Percentiles rank a stretch among this genome's conserved stretches.
These are phyloP conservation scores for Dexiosoma caninum DNA, from an alignment of 2,888 invertebrate species.

Conservation along the genomic window DNA sequence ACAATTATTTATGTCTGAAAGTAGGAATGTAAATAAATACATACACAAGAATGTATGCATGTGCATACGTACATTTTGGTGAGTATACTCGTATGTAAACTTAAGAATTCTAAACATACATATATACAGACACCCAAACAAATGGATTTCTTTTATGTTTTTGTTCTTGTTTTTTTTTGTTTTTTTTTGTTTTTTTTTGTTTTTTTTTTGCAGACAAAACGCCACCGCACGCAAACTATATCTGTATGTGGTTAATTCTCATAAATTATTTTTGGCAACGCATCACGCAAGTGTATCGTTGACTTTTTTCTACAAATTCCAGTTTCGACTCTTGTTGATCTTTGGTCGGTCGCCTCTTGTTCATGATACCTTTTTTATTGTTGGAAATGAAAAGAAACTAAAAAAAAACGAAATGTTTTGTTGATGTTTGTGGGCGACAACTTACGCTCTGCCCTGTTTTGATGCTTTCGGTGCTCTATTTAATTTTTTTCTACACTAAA, in stretches of 20 bases:
- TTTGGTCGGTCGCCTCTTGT: slow-evolving; percentile 62
- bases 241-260: slow-evolving; percentile 70
- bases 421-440: slow-evolving; percentile 74
- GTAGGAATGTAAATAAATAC: background rate
- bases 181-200: no score
- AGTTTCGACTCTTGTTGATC: slow-evolving; percentile 53
- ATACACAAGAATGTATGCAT: background rate
- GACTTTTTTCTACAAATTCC: slow-evolving; percentile 62
- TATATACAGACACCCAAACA: background rate
- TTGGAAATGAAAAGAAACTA: background rate
- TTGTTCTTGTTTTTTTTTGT: no score
- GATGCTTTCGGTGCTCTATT: slow-evolving; percentile 64
- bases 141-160: slow-evolving; percentile 23
- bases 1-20: slow-evolving; percentile 3
- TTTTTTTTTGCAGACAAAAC: slow-evolving; percentile 59
- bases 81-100: background rate
- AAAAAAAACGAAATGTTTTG: slow-evolving; percentile 60
- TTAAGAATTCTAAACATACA: background rate
- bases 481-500: slow-evolving; percentile 47
- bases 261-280: slow-evolving; percentile 77
- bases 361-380: slow-evolving; percentile 15
- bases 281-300: slow-evolving; percentile 74
- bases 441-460: slow-evolving; percentile 69
- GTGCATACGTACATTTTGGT: background rate
- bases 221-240: slow-evolving; percentile 66